Evolutionary conservation across 2,113 vertebrate species (phyloP).

Genomic region (Lepus europaeus): DNA sequence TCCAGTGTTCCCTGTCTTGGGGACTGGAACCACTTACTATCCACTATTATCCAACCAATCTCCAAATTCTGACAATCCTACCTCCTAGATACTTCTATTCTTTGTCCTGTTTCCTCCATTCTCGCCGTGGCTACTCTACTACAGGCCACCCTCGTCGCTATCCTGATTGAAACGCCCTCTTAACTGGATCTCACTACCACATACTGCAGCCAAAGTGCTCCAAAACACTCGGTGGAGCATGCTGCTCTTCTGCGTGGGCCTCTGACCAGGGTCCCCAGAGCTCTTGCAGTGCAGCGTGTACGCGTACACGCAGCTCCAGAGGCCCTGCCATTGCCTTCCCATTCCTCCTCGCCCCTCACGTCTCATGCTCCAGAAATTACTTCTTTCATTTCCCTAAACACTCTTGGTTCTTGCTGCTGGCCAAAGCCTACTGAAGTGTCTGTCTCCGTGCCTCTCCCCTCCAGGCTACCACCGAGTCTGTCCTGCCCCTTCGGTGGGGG

Average conservation of each 20-base stretch:
- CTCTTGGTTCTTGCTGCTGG: neutral
- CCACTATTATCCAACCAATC: neutral
- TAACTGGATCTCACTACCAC: neutral
- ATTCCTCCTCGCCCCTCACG: neutral
- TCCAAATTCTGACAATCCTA: neutral
- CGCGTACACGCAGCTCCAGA: neutral
- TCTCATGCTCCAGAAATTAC: conserved; percentile 1
- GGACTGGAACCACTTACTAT: neutral
- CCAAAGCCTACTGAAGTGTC: neutral
- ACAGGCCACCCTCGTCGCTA: neutral
- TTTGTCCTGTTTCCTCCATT: neutral
- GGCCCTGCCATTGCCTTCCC: neutral
- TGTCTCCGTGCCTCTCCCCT: neutral
- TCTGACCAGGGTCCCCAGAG: neutral
- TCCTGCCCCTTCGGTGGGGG: neutral
- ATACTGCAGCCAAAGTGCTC: neutral
- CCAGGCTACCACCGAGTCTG: neutral
- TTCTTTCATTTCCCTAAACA: neutral
- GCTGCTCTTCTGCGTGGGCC: neutral
- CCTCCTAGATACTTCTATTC: neutral
- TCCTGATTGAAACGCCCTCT: neutral
- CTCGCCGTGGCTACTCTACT: neutral
- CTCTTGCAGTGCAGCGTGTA: neutral
- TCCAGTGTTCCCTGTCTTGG: neutral
- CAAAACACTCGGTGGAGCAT: neutral